Evolutionary conservation across 64 coral and sea anemone genomes (phyloP).

Genomic region (Stichodactyla mertensii): DNA sequence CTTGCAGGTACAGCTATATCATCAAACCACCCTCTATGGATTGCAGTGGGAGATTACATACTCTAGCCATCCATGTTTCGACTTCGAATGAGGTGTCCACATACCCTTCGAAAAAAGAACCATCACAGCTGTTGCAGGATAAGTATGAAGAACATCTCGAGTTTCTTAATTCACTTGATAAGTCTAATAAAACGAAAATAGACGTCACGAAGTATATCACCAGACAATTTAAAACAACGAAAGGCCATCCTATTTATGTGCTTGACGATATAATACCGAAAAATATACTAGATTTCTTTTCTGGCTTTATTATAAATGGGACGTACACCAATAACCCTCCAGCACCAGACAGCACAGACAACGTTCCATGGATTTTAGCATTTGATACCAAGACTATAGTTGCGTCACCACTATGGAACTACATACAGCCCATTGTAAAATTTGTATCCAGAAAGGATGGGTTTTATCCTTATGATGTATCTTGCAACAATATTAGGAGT

Average conservation of each 20-base stretch:
- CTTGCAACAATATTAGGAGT: conserved; percentile 68
- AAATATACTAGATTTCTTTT: conserved; percentile 40
- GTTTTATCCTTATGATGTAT: conserved; percentile 82
- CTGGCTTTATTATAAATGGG: conserved; percentile 21
- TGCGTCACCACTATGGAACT: conserved; percentile 53
- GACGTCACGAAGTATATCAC: conserved; percentile 50
- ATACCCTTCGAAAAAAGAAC: neutral
- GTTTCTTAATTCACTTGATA: neutral
- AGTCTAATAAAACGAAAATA: neutral
- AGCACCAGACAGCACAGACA: conserved; percentile 42
- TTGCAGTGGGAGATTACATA: conserved; percentile 15
- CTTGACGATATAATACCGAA: conserved; percentile 54
- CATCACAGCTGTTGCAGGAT: neutral
- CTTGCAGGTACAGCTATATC: conserved; percentile 23
- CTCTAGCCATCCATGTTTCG: conserved; percentile 31
- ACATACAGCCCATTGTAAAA: conserved; percentile 38
- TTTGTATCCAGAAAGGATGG: conserved; percentile 43
- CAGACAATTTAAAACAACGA: conserved; percentile 35
- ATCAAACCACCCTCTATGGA: conserved; percentile 60
- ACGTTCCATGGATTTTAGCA: conserved; percentile 70
- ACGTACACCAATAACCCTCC: conserved; percentile 54
- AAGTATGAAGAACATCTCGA: neutral
- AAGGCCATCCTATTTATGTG: conserved; percentile 53
- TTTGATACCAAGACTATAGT: conserved; percentile 64
- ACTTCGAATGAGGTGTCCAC: neutral